Evolutionary conservation across 2,797 vertebrate genomes (phyloP), one percentile per base, ranked within the genome.

Genomic region (Enteromius argenteus): DNA sequence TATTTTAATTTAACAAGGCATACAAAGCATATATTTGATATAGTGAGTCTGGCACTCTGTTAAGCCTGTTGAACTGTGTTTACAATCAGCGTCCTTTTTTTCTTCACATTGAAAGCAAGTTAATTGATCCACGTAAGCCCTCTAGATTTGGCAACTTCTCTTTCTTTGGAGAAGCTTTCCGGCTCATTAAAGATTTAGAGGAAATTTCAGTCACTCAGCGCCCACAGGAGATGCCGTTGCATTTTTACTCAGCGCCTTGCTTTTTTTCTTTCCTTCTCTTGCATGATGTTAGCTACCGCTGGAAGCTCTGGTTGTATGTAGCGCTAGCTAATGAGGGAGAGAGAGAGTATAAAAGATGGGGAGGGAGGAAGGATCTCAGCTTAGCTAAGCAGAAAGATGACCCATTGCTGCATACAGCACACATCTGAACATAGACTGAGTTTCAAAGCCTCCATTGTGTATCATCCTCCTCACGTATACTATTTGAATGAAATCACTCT

Each of bases 151-250:
- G 94, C 92, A 92, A 90, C 92, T 60, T 90, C 87, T 87, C 91
- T 85, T 87, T 92, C 88, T 88, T 87, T 86, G 85, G 83, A 92
- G 90, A 91, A 94, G 93, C 91, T 94, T 95, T 96, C 94, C 91
- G 90, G 90, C 88, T 89, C 85, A 93, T 96, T 93, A 96, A 96
- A 96, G 95, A 96, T 96, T 96, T 91, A 96, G 93, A 37, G 90
- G 89, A 42, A 84, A 90, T 92, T 92, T 93, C 93, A 94, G 93
- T 94, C 93, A 93, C 94, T 94, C 93, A 93, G 94, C 91, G 92
- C 91, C 93, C 94, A 93, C 93, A 95, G 95, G 94, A 96, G 95
- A 94, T 94, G 90, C 93, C 92, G 91, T 92, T 89, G 89, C 86
- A 89, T 85, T 94, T 94, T 89, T 95, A 91, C 76, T 85, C 85